Evolutionary conservation across 2,797 vertebrate genomes (phyloP), one percentile per base, ranked within the genome.

Genomic region (Parotocinclus haroldoi): DNA sequence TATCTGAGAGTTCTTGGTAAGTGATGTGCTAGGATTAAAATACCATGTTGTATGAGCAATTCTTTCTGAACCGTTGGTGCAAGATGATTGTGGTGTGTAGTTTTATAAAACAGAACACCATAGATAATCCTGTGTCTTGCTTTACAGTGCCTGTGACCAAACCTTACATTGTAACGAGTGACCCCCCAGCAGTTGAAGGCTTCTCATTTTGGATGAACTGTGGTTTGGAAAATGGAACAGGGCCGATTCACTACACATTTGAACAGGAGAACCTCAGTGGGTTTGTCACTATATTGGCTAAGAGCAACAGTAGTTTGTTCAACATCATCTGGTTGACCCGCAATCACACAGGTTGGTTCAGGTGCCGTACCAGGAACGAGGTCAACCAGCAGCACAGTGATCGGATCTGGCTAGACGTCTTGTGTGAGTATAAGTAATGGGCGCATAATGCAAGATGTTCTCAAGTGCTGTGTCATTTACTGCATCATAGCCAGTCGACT

Each of bases 321-420:
- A 84, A 71, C 49, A 71, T 96, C 69, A 87, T 84, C 0, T 75
- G 87, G 0, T 76, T 93, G 58, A 92, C 83, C 76, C 90, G 93
- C 9, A 91, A 89, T 53, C 88, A 93, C 77, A 85, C 88, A 0
- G 94, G 94, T 72, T 94, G 91, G 92, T 96, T 92, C 51, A 4
- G 75, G 54, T 97, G 95, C 73, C 83, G 84, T 0, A 92, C 79
- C 69, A 77, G 55, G 68, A 96, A 96, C 0, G 71, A 85, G 1
- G 90, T 96, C 82, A 96, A 92, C 86, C 82, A 79, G 49, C 82
- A 80, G 76, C 89, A 57, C 79, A 96, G 95, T 0, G 87, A 93
- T 9, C 70, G 79, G 0, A 19, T 88, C 77, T 91, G 89, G 85
- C 81, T 95, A 49, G 88, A 72, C 10, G 52, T 72, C 38, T 52